Base-by-base conservation (phyloP, 2,797 vertebrate species). In the Knipowitschia caucasica region DNA sequence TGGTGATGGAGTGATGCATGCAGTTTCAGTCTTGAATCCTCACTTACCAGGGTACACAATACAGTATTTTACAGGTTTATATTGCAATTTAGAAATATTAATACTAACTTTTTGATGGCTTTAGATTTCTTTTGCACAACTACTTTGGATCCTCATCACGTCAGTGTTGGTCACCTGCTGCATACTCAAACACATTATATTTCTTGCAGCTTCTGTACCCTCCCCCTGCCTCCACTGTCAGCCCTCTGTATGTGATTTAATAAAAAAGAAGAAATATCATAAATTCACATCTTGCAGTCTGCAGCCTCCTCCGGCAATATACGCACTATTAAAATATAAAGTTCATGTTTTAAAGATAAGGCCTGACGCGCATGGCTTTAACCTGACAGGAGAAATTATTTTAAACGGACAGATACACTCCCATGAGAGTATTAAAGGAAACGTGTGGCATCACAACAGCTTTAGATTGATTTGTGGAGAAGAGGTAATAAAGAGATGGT, bases 291-390 rank as follows among this genome's bases (percentile, higher is more conserved):
- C 29, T 65, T 25, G 51, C 50, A 44, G 62, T 15, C 52, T 54
- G 56, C 25, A 24, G 30, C 10, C 43, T 35, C 56, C 51, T 57
- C 59, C 42, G 52, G 60, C 65, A 50, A 43, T 30, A 58, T 35
- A 21, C 15, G 53, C 52, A 39, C 31, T 67, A 69, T 78, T 83
- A 43, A 65, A 64, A 81, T 78, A 57, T 60, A 42, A 71, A 67
- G 55, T 56, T 80, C 62, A 82, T 84, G 78, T 81, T 81, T 86
- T 63, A 86, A 84, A 85, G 75, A 83, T 81, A 64, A 78, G 63
- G 43, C 0, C 4, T 24, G 53, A 42, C 31, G 34, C 14, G 23
- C 5, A 42, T 64, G 74, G 74, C 73, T 79, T 73, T 70, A 49
- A 62, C 66, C 69, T 67, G 68, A 62, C 55, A 15, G 38, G 34